Evolutionary conservation across 2,797 vertebrate species (phyloP).

Genomic region (Girardinus metallicus): DNA sequence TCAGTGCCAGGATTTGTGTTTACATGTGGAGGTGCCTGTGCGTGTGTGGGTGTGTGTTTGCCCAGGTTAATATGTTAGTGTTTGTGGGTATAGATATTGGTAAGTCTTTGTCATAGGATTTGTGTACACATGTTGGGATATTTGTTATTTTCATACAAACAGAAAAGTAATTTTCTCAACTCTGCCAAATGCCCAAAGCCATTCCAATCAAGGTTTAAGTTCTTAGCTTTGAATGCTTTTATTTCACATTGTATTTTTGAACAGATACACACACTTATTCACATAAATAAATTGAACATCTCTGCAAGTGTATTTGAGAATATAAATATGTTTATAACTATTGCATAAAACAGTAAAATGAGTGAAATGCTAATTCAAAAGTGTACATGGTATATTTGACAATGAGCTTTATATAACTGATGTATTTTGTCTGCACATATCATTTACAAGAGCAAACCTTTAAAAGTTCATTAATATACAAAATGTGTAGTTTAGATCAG

Average conservation of each 20-base stretch:
- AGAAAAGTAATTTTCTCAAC: slow-evolving; percentile 41
- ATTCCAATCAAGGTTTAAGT: slow-evolving; percentile 48
- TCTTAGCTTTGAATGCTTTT: slow-evolving; percentile 37
- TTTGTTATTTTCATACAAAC: slow-evolving; percentile 22
- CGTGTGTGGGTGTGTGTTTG: neutral
- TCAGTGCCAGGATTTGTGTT: slow-evolving; percentile 41
- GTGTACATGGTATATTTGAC: neutral
- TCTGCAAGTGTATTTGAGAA: neutral
- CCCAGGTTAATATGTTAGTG: slow-evolving; percentile 9
- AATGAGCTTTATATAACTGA: slow-evolving; percentile 14
- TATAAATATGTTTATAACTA: slow-evolving; percentile 15
- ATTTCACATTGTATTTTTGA: neutral
- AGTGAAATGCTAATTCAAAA: slow-evolving; percentile 22
- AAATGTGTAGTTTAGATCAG: slow-evolving; percentile 67
- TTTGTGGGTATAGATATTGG: neutral
- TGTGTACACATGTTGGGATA: slow-evolving; percentile 8
- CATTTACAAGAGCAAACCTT: slow-evolving; percentile 69
- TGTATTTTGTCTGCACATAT: slow-evolving; percentile 29
- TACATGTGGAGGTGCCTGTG: neutral
- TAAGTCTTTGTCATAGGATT: neutral
- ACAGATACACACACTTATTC: neutral
- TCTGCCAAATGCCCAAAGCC: slow-evolving; percentile 58
- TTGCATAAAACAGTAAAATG: slow-evolving; percentile 18
- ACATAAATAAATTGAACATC: neutral
- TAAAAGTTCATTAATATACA: slow-evolving; percentile 71